These are phyloP conservation scores for Hydropsyche tenuis DNA, from an alignment of 1,140 invertebrate genomes.

Conservation along the genomic window DNA sequence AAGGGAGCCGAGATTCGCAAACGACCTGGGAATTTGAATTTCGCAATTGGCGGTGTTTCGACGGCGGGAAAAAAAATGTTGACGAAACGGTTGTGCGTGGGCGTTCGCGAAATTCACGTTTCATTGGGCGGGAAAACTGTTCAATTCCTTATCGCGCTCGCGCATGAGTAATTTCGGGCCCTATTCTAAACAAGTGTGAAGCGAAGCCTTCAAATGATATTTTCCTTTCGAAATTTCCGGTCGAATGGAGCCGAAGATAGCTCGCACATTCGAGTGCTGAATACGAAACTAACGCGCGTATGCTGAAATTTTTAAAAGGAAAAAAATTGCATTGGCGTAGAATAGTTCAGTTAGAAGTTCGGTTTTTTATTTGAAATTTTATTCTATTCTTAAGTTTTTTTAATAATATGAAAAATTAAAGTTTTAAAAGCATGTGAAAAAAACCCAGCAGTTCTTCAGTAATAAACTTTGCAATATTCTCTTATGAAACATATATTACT, in stretches of 20 bases:
- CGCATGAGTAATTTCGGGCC: slow-evolving; percentile 25
- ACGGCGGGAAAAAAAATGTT: background rate
- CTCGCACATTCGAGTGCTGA: background rate
- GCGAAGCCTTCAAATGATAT: slow-evolving; percentile 20
- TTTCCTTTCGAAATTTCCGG: slow-evolving; percentile 20
- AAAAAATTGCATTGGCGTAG: too few relatives aligned
- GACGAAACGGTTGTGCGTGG: background rate
- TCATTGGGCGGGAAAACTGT: slow-evolving; percentile 26
- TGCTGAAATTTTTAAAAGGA: too few relatives aligned
- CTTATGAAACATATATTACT: too few relatives aligned
- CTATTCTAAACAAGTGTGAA: slow-evolving; percentile 19
- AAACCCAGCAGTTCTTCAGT: too few relatives aligned
- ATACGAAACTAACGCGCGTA: background rate
- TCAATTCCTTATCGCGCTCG: slow-evolving; percentile 26
- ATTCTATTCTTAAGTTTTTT: too few relatives aligned
- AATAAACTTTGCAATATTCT: too few relatives aligned
- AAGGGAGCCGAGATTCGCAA: background rate
- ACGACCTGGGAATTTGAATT: background rate
- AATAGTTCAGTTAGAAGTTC: too few relatives aligned
- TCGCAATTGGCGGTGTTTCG: background rate
- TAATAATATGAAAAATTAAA: too few relatives aligned
- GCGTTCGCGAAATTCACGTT: slow-evolving; percentile 24
- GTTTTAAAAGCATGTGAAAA: too few relatives aligned
- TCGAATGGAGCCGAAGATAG: background rate
- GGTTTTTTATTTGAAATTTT: too few relatives aligned